Conservation (phyloP, 92 coral and sea anemone genomes). For the Actinernus sp. region DNA sequence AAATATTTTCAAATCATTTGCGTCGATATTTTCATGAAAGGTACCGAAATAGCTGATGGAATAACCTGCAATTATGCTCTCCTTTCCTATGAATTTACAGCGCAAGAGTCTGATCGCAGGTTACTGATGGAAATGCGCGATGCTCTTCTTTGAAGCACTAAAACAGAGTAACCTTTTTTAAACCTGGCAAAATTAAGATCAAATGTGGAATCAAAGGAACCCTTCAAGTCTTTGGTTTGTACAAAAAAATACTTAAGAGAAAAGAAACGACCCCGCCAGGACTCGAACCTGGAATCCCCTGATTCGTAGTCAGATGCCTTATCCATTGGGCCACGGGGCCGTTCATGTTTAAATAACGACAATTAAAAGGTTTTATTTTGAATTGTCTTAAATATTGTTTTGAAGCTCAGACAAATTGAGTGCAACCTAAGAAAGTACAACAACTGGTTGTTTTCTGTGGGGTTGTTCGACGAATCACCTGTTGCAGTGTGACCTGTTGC, state of each 20-base stretch:
- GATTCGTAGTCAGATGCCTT: conserved; percentile 98
- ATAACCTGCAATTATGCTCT: too few relatives aligned
- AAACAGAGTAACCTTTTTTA: not conserved
- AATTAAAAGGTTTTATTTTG: too few relatives aligned
- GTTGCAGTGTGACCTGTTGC: too few relatives aligned
- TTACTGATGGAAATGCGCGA: not conserved
- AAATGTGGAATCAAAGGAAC: not conserved
- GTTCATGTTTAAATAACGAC: too few relatives aligned
- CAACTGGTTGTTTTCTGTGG: too few relatives aligned
- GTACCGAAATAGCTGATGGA: too few relatives aligned
- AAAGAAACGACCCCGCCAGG: conserved; percentile 90
- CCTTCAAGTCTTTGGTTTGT: not conserved
- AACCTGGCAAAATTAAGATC: not conserved
- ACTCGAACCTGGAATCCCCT: conserved; percentile 98
- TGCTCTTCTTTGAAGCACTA: not conserved
- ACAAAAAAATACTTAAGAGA: too few relatives aligned
- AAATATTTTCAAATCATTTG: too few relatives aligned
- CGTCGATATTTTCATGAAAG: too few relatives aligned
- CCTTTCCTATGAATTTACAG: too few relatives aligned
- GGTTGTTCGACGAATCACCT: too few relatives aligned
- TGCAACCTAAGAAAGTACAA: not conserved
- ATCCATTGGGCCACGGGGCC: conserved; percentile 96
- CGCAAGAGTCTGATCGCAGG: too few relatives aligned
- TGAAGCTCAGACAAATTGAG: not conserved
- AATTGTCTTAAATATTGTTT: not conserved